A percentile compares a stretch with the other conserved stretches of the same genome.
These are phyloP conservation scores for Cyphomyrus discorhynchus DNA, from an alignment of 2,113 vertebrate species.

Conservation along the genomic window DNA sequence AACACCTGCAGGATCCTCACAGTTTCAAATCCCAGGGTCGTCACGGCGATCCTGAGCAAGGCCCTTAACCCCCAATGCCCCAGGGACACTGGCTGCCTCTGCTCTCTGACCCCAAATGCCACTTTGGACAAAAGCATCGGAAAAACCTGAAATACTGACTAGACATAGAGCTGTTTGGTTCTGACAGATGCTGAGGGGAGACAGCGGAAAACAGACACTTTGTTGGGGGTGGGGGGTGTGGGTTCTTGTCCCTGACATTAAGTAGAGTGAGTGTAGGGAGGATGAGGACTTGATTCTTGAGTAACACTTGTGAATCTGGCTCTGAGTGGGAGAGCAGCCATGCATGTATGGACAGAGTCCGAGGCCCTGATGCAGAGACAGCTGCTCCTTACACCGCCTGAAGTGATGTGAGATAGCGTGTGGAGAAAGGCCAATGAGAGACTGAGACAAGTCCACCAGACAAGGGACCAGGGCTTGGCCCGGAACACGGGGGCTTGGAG, in stretches of 20 bases:
- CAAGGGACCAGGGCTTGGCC: not conserved
- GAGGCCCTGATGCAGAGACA: not conserved
- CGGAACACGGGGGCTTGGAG: not conserved
- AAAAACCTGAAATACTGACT: not conserved
- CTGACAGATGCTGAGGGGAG: not conserved
- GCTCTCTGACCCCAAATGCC: not conserved
- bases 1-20: not conserved
- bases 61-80: not conserved
- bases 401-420: not conserved
- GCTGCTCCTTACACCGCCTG: not conserved
- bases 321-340: not conserved
- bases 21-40: not conserved
- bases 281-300: not conserved
- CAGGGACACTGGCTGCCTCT: not conserved
- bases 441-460: not conserved
- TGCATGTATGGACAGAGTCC: not conserved
- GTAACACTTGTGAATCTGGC: not conserved
- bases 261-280: not conserved
- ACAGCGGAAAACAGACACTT: not conserved
- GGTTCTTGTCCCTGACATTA: not conserved
- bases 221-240: not conserved
- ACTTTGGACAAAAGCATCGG: not conserved
- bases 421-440: not conserved
- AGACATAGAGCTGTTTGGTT: not conserved
- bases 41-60: not conserved